These are phyloP conservation scores for Philopedon plagiatum DNA, from an alignment of 2,888 invertebrate species.

Conservation along the genomic window DNA sequence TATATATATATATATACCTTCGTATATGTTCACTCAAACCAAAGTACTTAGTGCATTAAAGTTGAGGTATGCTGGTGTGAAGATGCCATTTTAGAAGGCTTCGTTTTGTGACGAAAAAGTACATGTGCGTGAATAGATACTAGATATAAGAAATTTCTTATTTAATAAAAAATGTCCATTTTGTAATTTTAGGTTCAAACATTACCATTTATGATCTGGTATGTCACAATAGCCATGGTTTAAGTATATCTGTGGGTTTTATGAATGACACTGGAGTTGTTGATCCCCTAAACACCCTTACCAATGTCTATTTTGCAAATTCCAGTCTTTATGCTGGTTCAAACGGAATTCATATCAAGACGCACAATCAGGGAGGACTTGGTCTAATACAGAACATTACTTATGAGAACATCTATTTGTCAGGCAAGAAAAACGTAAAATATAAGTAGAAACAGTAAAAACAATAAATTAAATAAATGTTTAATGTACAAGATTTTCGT, in stretches of 20 bases:
- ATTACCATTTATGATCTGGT: conserved; percentile 42
- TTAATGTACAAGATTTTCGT: background rate
- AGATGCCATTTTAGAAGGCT: too few species aligned
- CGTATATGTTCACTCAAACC: too few species aligned
- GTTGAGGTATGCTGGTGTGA: too few species aligned
- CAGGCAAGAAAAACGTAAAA: conserved; percentile 2
- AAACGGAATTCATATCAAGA: conserved; percentile 54
- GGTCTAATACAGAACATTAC: conserved; percentile 47
- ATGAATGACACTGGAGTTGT: conserved; percentile 31
- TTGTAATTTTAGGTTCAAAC: conserved; percentile 46
- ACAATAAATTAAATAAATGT: background rate
- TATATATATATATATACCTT: too few species aligned
- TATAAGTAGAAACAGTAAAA: too few species aligned
- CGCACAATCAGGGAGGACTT: conserved; percentile 48
- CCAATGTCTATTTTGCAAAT: conserved; percentile 43
- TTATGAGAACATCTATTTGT: conserved; percentile 45
- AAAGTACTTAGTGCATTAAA: too few species aligned
- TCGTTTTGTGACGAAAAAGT: too few species aligned
- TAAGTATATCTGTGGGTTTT: conserved; percentile 52
- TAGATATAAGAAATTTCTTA: too few species aligned
- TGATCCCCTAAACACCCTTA: conserved; percentile 46
- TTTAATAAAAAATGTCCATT: too few species aligned
- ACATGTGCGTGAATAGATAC: too few species aligned
- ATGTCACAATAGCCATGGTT: conserved; percentile 52
- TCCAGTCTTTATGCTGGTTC: conserved; percentile 38